These are phyloP conservation scores for Felis chaus DNA, from an alignment of 2,113 vertebrate species.

Conservation along the genomic window DNA sequence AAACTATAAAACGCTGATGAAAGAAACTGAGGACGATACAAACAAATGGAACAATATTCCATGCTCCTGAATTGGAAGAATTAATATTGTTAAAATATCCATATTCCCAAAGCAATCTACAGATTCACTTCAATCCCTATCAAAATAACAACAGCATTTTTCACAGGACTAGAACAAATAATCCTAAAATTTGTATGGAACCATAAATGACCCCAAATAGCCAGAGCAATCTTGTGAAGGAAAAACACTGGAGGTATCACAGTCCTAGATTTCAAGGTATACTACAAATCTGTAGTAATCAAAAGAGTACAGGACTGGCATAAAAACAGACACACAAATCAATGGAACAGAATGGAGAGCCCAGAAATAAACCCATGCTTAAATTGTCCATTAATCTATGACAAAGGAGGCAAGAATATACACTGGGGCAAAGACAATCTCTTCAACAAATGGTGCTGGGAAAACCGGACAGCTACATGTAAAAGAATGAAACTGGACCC, in stretches of 20 bases:
- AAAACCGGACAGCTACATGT: background rate
- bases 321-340: background rate
- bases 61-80: background rate
- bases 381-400: background rate
- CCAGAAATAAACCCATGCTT: background rate
- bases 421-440: background rate
- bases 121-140: background rate
- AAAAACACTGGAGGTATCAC: background rate
- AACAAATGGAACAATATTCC: background rate
- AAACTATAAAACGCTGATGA: background rate
- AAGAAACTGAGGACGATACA: background rate
- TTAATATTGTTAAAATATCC: background rate
- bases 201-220: background rate
- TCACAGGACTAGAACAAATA: background rate
- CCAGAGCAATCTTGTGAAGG: background rate
- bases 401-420: background rate
- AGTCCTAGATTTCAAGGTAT: background rate
- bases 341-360: background rate
- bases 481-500: background rate
- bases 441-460: background rate
- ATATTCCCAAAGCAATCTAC: background rate
- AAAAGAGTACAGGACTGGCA: background rate
- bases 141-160: background rate
- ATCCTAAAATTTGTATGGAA: background rate
- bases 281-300: background rate